These are phyloP conservation scores for Siniperca obscura DNA, from an alignment of 2,797 vertebrate species.

Conservation along the genomic window DNA sequence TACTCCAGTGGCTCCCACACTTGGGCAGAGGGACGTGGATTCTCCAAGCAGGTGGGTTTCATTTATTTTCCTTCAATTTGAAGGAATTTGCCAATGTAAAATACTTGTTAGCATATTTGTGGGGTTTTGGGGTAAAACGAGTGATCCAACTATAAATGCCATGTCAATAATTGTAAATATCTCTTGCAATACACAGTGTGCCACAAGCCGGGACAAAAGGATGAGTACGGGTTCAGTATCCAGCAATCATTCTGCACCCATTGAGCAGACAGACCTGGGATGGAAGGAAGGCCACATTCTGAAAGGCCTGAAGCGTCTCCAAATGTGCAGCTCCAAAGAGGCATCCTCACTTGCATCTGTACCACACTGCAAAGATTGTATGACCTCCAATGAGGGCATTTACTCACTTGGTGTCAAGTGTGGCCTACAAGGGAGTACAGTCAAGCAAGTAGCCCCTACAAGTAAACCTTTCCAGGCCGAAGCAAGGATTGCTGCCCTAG, in stretches of 20 bases:
- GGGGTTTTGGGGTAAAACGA: neutral
- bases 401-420: slow-evolving; percentile 90
- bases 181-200: slow-evolving; percentile 78
- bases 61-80: neutral
- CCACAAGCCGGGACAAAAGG: slow-evolving; percentile 88
- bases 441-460: slow-evolving; percentile 66
- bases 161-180: slow-evolving; percentile 27
- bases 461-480: slow-evolving; percentile 70
- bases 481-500: slow-evolving; percentile 74
- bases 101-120: neutral
- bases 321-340: slow-evolving; percentile 87
- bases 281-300: slow-evolving; percentile 92
- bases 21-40: slow-evolving; percentile 89
- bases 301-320: slow-evolving; percentile 90
- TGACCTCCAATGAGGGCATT: slow-evolving; percentile 94
- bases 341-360: slow-evolving; percentile 84
- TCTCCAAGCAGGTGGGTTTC: slow-evolving; percentile 85
- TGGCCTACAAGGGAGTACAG: slow-evolving; percentile 66
- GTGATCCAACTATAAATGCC: neutral
- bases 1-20: slow-evolving; percentile 91
- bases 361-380: slow-evolving; percentile 92
- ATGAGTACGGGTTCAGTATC: slow-evolving; percentile 88
- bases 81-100: neutral
- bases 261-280: slow-evolving; percentile 87
- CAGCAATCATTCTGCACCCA: slow-evolving; percentile 85